Evolutionary conservation across 2,888 invertebrate species (phyloP).

Genomic region (Calameuta idolon): DNA sequence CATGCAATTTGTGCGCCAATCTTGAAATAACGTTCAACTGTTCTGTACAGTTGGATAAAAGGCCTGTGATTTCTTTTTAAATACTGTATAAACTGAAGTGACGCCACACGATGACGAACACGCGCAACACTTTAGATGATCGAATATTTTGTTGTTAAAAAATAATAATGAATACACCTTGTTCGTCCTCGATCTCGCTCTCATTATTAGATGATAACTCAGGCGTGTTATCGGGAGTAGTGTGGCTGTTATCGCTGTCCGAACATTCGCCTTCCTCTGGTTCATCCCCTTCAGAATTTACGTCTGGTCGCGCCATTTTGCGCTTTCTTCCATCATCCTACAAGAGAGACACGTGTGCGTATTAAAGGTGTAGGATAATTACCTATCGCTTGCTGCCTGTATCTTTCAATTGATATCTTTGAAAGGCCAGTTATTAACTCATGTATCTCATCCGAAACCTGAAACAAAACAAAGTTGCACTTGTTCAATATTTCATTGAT

Average conservation of each 20-base stretch:
- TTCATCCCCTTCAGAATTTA: slow-evolving; percentile 49
- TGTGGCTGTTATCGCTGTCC: slow-evolving; percentile 65
- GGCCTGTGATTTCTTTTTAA: neutral
- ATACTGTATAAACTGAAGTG: too few species aligned
- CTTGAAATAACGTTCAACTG: neutral
- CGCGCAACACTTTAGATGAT: too few species aligned
- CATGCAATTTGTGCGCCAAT: neutral
- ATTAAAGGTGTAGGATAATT: slow-evolving; percentile 51
- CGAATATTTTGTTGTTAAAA: neutral
- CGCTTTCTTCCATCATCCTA: slow-evolving; percentile 58
- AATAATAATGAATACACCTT: slow-evolving; percentile 50
- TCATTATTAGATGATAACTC: slow-evolving; percentile 48
- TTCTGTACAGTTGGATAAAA: neutral
- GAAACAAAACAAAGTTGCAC: slow-evolving; percentile 35
- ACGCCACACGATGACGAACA: too few species aligned
- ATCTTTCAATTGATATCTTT: slow-evolving; percentile 58
- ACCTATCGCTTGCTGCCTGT: slow-evolving; percentile 56
- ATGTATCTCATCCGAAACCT: slow-evolving; percentile 62
- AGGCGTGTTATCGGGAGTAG: slow-evolving; percentile 41
- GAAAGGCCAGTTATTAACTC: slow-evolving; percentile 59
- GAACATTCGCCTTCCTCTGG: slow-evolving; percentile 79
- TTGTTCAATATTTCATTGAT: neutral
- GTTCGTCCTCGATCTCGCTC: slow-evolving; percentile 50
- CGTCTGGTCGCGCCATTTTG: slow-evolving; percentile 41
- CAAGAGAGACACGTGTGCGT: slow-evolving; percentile 55